phyloP scores from a whole-genome alignment of 2,113 vertebrate genomes.

The Crotalus helleri region DNA sequence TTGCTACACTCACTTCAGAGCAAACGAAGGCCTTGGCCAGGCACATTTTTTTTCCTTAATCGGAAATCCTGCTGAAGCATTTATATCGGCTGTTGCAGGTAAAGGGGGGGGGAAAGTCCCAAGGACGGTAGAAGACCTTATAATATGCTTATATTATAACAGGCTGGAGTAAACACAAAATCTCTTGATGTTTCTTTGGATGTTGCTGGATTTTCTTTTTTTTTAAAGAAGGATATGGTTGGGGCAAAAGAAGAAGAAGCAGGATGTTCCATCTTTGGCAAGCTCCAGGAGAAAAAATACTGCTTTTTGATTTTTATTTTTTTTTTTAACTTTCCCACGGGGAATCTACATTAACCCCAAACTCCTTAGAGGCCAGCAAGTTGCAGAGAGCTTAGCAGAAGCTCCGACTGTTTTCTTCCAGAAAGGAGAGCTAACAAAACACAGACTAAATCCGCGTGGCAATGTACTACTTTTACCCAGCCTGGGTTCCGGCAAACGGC shows the following conservation, averaged over 20 bases:
- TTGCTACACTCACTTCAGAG: no score
- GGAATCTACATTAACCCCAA: neutral
- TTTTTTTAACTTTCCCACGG: neutral
- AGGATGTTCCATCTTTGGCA: neutral
- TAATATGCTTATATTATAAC: no score
- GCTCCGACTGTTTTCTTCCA: neutral
- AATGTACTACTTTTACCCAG: conserved; percentile 9
- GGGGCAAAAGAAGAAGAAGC: neutral
- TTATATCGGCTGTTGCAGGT: no score
- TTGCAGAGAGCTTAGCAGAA: neutral
- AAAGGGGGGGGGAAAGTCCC: no score
- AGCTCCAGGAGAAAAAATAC: neutral
- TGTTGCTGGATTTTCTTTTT: no score
- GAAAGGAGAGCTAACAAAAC: neutral
- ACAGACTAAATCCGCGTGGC: neutral
- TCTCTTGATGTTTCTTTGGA: no score
- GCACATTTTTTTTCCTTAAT: no score
- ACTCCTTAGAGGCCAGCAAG: neutral
- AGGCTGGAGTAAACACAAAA: no score
- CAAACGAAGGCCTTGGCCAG: no score
- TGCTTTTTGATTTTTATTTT: no score
- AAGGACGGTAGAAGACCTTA: no score
- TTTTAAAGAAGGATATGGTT: neutral
- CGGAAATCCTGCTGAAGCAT: no score
- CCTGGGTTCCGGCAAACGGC: neutral